These are phyloP conservation scores for Lytechinus pictus DNA, from an alignment of 35 echinoderm and acorn worm species.

Conservation along the genomic window DNA sequence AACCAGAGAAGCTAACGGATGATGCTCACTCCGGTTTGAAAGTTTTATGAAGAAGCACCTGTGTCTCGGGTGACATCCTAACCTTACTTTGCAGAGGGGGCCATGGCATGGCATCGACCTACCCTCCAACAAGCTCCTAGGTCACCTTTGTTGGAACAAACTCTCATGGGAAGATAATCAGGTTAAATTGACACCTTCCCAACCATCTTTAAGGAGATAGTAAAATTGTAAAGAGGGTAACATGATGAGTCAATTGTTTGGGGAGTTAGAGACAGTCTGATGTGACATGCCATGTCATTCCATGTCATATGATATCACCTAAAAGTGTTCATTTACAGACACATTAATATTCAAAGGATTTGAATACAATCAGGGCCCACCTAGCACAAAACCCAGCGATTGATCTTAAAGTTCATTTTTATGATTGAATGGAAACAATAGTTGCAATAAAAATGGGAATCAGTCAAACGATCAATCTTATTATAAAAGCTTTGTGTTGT, in stretches of 20 bases:
- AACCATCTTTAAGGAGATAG: background rate
- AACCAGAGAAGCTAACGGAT: background rate
- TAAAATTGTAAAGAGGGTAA: background rate
- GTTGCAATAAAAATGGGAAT: too few species aligned
- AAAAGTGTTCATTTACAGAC: background rate
- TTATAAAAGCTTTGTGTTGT: too few species aligned
- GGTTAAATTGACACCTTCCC: conserved; percentile 9
- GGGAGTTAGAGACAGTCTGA: background rate
- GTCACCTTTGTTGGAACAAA: background rate
- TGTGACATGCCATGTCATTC: background rate
- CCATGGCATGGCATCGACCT: conserved; percentile 7
- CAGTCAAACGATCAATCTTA: too few species aligned
- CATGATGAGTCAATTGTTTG: background rate
- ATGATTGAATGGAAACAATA: too few species aligned
- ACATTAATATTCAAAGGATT: background rate
- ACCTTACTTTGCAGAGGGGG: background rate
- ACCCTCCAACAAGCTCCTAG: background rate
- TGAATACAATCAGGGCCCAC: background rate
- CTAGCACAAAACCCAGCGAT: too few species aligned
- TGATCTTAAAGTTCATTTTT: too few species aligned
- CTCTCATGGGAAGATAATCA: conserved; percentile 1
- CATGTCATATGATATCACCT: background rate
- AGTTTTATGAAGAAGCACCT: conserved; percentile 3
- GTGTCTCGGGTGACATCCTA: background rate
- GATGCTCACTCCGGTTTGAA: background rate